phyloP scores from a whole-genome alignment of 2,888 invertebrate species.

The Pherbina coryleti region DNA sequence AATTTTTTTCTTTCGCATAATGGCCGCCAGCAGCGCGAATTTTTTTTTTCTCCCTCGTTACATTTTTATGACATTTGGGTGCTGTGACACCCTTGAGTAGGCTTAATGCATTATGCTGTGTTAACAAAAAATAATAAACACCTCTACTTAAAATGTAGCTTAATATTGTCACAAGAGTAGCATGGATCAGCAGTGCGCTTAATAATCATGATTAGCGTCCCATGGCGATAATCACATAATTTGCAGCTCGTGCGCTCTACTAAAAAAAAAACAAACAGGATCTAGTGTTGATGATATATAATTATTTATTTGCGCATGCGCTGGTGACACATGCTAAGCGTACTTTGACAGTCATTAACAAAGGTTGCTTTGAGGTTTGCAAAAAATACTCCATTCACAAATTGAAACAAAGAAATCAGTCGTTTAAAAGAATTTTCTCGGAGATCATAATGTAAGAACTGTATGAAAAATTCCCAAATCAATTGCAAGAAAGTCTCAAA shows the following conservation, averaged over 20 bases:
- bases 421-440: background rate
- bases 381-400: background rate
- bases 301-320: background rate
- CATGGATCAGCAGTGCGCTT: conserved; percentile 22
- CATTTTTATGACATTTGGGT: conserved; percentile 4
- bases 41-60: background rate
- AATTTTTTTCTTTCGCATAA: background rate
- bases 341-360: background rate
- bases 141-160: background rate
- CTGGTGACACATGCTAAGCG: conserved; percentile 12
- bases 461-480: background rate
- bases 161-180: background rate
- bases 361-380: too few species aligned
- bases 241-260: conserved; percentile 42
- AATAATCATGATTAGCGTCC: conserved; percentile 44
- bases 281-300: too few species aligned
- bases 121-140: background rate
- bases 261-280: too few species aligned
- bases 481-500: too few species aligned
- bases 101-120: background rate
- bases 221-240: conserved; percentile 48
- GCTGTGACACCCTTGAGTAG: conserved; percentile 11
- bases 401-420: background rate
- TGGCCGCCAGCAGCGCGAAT: background rate
- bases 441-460: background rate